These are phyloP conservation scores for Thunnus thynnus DNA, from an alignment of 2,113 vertebrate genomes.

Conservation along the genomic window DNA sequence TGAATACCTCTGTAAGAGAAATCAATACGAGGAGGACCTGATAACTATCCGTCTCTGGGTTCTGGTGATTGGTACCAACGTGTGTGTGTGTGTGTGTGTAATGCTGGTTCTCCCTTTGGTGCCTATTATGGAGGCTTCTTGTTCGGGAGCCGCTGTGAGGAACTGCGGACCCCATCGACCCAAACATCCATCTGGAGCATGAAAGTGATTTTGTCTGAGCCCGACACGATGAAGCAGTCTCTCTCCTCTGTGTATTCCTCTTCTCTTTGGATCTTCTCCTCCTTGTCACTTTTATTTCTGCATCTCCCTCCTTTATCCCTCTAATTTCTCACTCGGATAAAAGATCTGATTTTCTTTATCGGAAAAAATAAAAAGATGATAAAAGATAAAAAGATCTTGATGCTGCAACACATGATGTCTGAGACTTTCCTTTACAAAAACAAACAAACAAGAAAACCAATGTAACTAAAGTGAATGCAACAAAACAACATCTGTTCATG, in stretches of 20 bases:
- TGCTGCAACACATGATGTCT: too few relatives aligned
- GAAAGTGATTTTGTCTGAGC: constrained; percentile 21
- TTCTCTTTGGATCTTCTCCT: too few relatives aligned
- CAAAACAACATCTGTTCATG: too few relatives aligned
- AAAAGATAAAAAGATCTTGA: too few relatives aligned
- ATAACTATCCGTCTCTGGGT: constrained; percentile 37
- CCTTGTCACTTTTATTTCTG: too few relatives aligned
- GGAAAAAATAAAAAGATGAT: neutral
- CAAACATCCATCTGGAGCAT: constrained; percentile 28
- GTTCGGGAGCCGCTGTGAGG: constrained; percentile 43
- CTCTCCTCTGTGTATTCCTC: too few relatives aligned
- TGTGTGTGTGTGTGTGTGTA: neutral
- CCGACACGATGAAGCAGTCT: too few relatives aligned
- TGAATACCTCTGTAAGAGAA: constrained; percentile 56
- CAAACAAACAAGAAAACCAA: too few relatives aligned
- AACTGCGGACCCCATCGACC: constrained; percentile 40
- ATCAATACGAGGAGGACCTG: constrained; percentile 48
- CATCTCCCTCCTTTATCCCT: neutral
- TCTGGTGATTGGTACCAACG: constrained; percentile 24
- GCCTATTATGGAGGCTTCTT: constrained; percentile 50
- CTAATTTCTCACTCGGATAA: neutral
- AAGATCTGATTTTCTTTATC: neutral
- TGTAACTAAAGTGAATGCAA: too few relatives aligned
- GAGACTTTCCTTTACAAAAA: too few relatives aligned
- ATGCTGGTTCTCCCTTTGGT: constrained; percentile 37